These are phyloP conservation scores for Hydraecia micacea DNA, from an alignment of 2,888 invertebrate genomes.

Conservation along the genomic window DNA sequence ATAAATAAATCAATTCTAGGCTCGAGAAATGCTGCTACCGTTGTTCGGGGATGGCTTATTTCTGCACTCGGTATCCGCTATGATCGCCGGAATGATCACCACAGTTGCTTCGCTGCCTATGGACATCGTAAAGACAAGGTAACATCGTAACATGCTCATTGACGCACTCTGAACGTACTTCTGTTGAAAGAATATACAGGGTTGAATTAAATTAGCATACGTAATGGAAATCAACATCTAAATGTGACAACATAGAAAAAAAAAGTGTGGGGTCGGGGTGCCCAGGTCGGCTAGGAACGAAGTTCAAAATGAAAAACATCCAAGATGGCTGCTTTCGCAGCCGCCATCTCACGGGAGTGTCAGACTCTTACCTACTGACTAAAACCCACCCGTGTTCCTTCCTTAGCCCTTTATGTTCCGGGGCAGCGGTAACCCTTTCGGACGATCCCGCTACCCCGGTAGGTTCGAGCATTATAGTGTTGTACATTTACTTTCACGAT, in stretches of 20 bases:
- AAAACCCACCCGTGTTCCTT: no score
- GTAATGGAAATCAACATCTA: background rate
- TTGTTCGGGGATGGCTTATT: conserved; percentile 93
- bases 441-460: no score
- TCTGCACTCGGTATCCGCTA: conserved; percentile 97
- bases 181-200: background rate
- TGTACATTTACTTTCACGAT: no score
- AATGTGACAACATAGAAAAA: background rate
- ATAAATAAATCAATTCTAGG: conserved; percentile 65
- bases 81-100: conserved; percentile 98
- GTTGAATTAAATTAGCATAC: background rate
- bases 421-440: no score
- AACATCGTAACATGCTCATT: background rate
- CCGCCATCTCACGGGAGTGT: no score
- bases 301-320: no score
- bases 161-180: background rate
- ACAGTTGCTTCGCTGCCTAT: conserved; percentile 98
- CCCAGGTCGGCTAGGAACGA: no score
- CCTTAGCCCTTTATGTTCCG: no score
- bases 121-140: conserved; percentile 99
- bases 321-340: no score
- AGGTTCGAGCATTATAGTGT: no score
- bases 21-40: conserved; percentile 85
- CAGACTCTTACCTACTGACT: no score
- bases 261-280: background rate